Evolutionary conservation across 2,888 invertebrate species (phyloP).

Genomic region (Torymus aiolomorphi): DNA sequence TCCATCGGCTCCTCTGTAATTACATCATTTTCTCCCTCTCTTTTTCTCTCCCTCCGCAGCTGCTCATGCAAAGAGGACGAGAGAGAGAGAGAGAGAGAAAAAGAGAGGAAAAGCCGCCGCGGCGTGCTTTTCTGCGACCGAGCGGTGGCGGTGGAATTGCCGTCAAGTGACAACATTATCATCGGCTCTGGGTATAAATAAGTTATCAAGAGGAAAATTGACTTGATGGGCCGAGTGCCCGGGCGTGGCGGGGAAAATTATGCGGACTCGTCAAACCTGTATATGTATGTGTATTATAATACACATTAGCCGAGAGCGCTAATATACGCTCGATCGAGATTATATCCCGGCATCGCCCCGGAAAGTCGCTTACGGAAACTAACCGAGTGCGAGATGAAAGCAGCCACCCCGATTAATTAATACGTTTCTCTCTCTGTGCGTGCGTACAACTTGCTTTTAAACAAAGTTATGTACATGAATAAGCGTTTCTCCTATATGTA

Average conservation of each 20-base stretch:
- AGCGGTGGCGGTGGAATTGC: conserved; percentile 14
- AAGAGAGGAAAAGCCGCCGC: conserved; percentile 13
- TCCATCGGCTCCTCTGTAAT: conserved; percentile 46
- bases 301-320: no score
- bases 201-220: conserved; percentile 16
- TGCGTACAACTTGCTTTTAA: no score
- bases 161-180: conserved; percentile 42
- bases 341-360: no score
- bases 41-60: neutral
- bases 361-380: no score
- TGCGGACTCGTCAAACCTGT: neutral
- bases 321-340: no score
- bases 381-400: no score
- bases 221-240: no score
- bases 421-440: no score
- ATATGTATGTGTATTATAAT: neutral
- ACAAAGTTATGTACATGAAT: no score
- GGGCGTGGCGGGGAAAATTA: conserved; percentile 1
- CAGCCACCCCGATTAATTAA: no score
- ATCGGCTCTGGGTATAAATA: conserved; percentile 32
- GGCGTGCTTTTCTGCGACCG: conserved; percentile 9
- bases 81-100: no score
- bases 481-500: no score
- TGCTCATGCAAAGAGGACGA: neutral
- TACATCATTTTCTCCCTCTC: conserved; percentile 47